These are phyloP conservation scores for Drosophila kohkoa DNA, from an alignment of 1,140 invertebrate genomes.

Conservation along the genomic window DNA sequence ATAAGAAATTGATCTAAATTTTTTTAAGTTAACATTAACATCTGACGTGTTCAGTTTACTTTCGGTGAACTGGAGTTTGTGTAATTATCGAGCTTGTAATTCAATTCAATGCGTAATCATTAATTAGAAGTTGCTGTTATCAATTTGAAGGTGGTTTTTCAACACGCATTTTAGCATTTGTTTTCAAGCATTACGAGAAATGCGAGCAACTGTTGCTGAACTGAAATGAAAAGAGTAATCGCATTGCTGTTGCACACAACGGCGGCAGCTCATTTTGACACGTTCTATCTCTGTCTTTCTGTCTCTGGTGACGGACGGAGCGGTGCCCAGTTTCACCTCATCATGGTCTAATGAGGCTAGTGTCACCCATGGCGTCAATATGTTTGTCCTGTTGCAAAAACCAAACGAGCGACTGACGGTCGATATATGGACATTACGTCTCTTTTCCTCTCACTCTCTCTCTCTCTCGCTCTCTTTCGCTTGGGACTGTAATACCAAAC, in stretches of 20 bases:
- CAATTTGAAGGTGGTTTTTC: background rate
- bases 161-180: background rate
- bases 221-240: conserved; percentile 38
- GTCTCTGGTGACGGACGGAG: background rate
- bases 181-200: too few relatives aligned
- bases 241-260: conserved; percentile 25
- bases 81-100: background rate
- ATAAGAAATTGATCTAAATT: too few relatives aligned
- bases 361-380: conserved; percentile 46
- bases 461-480: background rate
- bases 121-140: background rate
- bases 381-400: conserved; percentile 51
- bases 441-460: background rate
- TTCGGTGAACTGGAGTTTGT: too few relatives aligned
- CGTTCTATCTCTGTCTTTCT: conserved; percentile 12
- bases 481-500: conserved; percentile 25
- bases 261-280: conserved; percentile 65
- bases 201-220: conserved; percentile 1
- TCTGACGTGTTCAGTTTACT: too few relatives aligned
- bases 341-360: conserved; percentile 18
- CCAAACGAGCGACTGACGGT: conserved; percentile 26
- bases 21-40: too few relatives aligned
- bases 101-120: background rate
- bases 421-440: background rate
- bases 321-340: conserved; percentile 18